Percentiles rank a stretch among this genome's conserved stretches.
These are phyloP conservation scores for Frieseomelitta varia DNA, from an alignment of 1,140 invertebrate genomes.

Conservation along the genomic window DNA sequence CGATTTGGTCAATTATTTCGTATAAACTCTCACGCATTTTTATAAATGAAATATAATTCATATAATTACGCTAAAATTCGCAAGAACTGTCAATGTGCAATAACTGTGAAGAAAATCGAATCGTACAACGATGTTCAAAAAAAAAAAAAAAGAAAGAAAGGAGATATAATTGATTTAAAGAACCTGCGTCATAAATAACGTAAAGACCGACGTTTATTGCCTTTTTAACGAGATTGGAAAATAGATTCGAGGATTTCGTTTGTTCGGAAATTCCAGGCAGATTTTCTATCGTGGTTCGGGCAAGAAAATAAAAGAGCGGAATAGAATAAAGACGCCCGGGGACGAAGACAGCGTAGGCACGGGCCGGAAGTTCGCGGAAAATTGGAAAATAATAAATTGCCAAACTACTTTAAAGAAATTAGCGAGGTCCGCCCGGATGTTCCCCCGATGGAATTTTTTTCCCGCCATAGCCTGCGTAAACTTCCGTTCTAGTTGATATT, in stretches of 20 bases:
- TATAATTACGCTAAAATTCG: no score
- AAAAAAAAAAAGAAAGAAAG: no score
- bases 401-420: constrained; percentile 79
- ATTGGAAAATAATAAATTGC: constrained; percentile 79
- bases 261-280: constrained; percentile 6
- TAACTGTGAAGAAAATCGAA: no score
- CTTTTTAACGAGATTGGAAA: background rate
- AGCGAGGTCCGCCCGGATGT: constrained; percentile 69
- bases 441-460: constrained; percentile 60
- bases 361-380: constrained; percentile 63
- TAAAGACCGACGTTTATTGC: background rate
- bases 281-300: constrained; percentile 20
- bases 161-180: background rate
- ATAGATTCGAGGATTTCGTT: background rate
- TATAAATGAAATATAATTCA: no score
- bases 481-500: constrained; percentile 70
- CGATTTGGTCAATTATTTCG: no score
- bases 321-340: constrained; percentile 52
- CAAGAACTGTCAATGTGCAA: no score
- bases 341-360: constrained; percentile 42
- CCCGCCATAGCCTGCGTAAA: constrained; percentile 58
- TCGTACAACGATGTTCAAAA: background rate
- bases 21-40: no score
- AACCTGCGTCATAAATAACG: background rate
- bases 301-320: constrained; percentile 53